Conservation (phyloP, 2,797 vertebrate genomes). For the Cynopterus sphinx region DNA sequence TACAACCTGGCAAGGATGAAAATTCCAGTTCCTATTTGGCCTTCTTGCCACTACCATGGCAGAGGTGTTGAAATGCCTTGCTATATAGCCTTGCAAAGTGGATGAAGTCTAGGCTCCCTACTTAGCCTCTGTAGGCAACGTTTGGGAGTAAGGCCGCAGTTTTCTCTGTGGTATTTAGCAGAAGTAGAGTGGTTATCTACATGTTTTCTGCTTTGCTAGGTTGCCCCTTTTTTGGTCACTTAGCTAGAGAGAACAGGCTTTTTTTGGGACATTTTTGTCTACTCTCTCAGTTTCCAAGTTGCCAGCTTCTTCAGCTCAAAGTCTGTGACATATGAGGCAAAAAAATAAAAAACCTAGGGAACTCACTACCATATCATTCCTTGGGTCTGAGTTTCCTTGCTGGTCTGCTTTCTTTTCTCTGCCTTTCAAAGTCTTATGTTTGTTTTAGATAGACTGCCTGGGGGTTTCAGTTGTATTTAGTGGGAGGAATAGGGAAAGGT, state of each 20-base stretch:
- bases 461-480: background rate
- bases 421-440: conserved; percentile 38
- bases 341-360: background rate
- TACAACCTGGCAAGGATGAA: background rate
- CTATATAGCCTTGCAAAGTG: conserved; percentile 2
- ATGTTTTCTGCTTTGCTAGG: conserved; percentile 24
- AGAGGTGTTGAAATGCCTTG: background rate
- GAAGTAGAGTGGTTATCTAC: background rate
- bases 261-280: background rate
- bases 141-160: background rate
- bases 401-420: background rate
- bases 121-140: background rate
- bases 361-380: background rate
- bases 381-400: background rate
- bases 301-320: background rate
- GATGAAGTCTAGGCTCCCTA: background rate
- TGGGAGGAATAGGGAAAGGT: background rate
- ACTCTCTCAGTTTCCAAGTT: background rate
- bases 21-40: background rate
- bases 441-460: background rate
- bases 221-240: background rate
- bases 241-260: background rate
- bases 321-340: background rate
- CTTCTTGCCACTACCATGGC: background rate
- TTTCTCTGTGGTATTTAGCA: background rate